A percentile compares a stretch with the other conserved stretches of the same genome.
Conservation (phyloP, 2,888 invertebrate genomes). For the Harpagoxenus sublaevis region DNA sequence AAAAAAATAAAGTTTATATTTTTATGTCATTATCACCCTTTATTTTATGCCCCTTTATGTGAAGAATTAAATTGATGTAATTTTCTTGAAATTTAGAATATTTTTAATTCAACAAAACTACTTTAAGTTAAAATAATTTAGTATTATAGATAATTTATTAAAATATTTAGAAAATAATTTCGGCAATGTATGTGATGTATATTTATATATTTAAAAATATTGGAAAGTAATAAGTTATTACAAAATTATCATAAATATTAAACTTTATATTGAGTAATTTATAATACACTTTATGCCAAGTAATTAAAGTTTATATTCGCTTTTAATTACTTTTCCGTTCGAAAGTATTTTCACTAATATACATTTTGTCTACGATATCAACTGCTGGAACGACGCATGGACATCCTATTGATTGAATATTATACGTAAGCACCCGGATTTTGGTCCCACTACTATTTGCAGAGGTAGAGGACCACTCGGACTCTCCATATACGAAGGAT, state of each 20-base stretch:
- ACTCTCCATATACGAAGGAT: slow-evolving; percentile 60
- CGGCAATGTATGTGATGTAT: background rate
- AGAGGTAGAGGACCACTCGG: slow-evolving; percentile 29
- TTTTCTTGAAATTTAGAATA: background rate
- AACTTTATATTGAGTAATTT: background rate
- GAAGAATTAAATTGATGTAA: background rate
- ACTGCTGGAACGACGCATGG: background rate
- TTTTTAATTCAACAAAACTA: background rate
- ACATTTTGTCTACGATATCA: background rate
- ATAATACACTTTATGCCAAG: background rate
- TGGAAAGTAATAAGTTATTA: background rate
- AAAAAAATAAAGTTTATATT: background rate
- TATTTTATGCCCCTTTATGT: background rate
- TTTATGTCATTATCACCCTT: background rate
- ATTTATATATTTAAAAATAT: background rate
- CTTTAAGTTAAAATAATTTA: background rate
- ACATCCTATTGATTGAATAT: slow-evolving; percentile 39
- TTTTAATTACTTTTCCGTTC: background rate
- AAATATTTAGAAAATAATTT: background rate
- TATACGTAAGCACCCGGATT: slow-evolving; percentile 24
- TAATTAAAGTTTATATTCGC: slow-evolving; percentile 7
- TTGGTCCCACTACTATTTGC: slow-evolving; percentile 33
- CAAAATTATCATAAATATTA: background rate
- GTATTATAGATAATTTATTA: background rate
- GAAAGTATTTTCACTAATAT: background rate